Evolutionary conservation across 2,888 invertebrate genomes (phyloP), one percentile per base, ranked within the genome.

Genomic region (Archips crataeganus): DNA sequence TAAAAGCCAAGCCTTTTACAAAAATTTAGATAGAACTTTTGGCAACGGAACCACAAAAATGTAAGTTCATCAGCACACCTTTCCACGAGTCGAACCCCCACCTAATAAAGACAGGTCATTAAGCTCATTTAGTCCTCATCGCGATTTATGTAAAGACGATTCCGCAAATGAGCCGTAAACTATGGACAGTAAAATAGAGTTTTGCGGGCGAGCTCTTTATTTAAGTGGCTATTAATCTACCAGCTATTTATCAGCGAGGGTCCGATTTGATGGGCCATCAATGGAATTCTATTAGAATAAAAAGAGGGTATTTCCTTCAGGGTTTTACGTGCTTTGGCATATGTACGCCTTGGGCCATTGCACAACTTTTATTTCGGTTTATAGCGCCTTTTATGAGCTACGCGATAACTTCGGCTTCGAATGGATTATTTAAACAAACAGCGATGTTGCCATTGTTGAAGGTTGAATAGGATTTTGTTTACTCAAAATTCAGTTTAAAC

Each of bases 251-350:
- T 73, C 34, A 59, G 8, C 60, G 42, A 45, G 68, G 11, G 49
- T 15, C 6, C n/a, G 62, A 23, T 73, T 73, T 73, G 63, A 73
- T 73, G 68, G 68, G 47, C 68, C 54, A 73, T 73, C 72, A 73
- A 68, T 63, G 67, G 54, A 57, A 63, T 68, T 72, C 67, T 72
- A 72, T 72, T 68, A 68, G 67, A 72, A 72, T 68, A 72, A 71
- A 71, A 66, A 71, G 60, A 65, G 59, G 62, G 39, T 66, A 61
- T 49, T 49, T 57, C 23, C 32, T 34, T 45, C 42, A 11, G 59
- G 51, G 42, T 57, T 67, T 71, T 39, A 67, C 42, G 66, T 13
- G 54, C 23, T 39, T 39, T 6, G 65, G 61, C 68, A 63, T 68
- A 63, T 63, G 62, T 68, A 64, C 34, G 63, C 62, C 11, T 45